Conservation (phyloP, 2,797 vertebrate genomes). For the Malacoctenus gilli region DNA sequence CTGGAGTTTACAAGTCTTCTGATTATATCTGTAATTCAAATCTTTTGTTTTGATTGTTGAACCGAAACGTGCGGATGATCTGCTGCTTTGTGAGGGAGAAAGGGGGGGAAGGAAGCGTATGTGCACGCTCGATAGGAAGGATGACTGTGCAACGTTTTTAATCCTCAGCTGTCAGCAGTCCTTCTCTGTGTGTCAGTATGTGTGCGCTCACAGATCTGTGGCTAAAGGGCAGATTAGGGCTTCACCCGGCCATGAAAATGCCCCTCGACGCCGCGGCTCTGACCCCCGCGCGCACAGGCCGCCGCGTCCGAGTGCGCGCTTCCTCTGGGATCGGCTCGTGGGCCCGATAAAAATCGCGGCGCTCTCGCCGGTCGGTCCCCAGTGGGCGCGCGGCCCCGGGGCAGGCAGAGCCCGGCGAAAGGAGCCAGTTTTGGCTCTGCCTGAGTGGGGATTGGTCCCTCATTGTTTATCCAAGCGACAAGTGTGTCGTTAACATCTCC, state of each 20-base stretch:
- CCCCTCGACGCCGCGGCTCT: constrained; percentile 29
- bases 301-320: background rate
- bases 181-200: constrained; percentile 7
- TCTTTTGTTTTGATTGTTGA: background rate
- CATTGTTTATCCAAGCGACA: constrained; percentile 37
- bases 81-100: constrained; percentile 1
- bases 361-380: constrained; percentile 39
- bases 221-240: constrained; percentile 70
- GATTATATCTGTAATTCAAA: background rate
- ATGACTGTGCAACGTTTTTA: constrained; percentile 39
- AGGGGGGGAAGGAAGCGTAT: too few species aligned
- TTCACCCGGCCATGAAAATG: constrained; percentile 68
- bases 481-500: constrained; percentile 4
- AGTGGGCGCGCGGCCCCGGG: constrained; percentile 39
- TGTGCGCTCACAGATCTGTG: constrained; percentile 40
- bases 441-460: constrained; percentile 15
- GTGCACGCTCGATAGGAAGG: constrained; percentile 10
- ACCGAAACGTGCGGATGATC: background rate
- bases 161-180: constrained; percentile 44
- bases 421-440: constrained; percentile 19
- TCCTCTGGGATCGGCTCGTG: constrained; percentile 53
- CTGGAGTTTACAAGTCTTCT: background rate
- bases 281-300: constrained; percentile 18
- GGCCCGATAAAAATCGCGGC: constrained; percentile 56
- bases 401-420: constrained; percentile 46